A percentile compares a stretch with the other conserved stretches of the same genome.
Evolutionary conservation across 2,888 invertebrate species (phyloP).

Genomic region (Cyclophora punctaria): DNA sequence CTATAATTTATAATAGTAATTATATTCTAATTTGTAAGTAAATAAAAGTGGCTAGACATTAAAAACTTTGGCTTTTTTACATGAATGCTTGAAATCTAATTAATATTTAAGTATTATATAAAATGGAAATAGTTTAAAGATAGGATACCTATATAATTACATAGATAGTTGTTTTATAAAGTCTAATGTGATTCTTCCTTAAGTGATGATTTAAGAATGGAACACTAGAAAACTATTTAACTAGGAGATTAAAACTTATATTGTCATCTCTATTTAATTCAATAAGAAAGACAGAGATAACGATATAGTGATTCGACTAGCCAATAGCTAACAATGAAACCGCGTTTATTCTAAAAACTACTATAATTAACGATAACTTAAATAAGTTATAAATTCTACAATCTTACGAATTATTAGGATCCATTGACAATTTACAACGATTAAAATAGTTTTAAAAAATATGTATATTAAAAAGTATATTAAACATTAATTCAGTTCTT

Average conservation of each 20-base stretch:
- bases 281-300: too few species aligned
- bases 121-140: neutral
- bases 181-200: neutral
- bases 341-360: neutral
- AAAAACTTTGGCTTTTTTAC: slow-evolving; percentile 44
- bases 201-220: neutral
- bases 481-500: slow-evolving; percentile 30
- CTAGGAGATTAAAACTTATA: slow-evolving; percentile 25
- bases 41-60: slow-evolving; percentile 29
- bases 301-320: too few species aligned
- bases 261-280: too few species aligned
- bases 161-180: neutral
- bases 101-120: slow-evolving; percentile 18
- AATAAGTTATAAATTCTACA: slow-evolving; percentile 35
- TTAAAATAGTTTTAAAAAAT: slow-evolving; percentile 20
- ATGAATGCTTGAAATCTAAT: slow-evolving; percentile 29
- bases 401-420: slow-evolving; percentile 64
- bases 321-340: too few species aligned
- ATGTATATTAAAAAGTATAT: slow-evolving; percentile 20
- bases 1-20: neutral
- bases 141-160: neutral
- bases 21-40: neutral
- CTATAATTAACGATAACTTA: slow-evolving; percentile 27
- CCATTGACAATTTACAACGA: slow-evolving; percentile 61
- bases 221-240: slow-evolving; percentile 33